These are phyloP conservation scores for Pteromalus puparum DNA, from an alignment of 1,140 invertebrate species.

Conservation along the genomic window DNA sequence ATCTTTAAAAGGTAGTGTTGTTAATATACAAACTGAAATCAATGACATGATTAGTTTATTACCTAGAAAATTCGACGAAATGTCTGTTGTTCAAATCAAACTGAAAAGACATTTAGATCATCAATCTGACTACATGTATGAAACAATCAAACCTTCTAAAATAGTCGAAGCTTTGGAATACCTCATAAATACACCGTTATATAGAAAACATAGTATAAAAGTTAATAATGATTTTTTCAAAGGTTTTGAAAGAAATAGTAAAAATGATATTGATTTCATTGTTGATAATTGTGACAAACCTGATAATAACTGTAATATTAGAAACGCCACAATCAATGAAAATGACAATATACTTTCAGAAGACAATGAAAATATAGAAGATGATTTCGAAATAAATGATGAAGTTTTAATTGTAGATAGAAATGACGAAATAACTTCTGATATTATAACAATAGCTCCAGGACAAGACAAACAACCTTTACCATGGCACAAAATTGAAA, in stretches of 20 bases:
- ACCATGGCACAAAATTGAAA: no score
- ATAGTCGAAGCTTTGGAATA: no score
- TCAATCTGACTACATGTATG: not conserved
- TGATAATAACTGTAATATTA: not conserved
- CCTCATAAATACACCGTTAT: not conserved
- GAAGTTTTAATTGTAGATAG: no score
- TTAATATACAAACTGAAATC: not conserved
- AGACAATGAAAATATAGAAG: no score
- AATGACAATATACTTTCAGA: no score
- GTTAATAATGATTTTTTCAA: not conserved
- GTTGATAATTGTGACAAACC: not conserved
- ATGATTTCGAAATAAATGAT: no score
- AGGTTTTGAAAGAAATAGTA: not conserved
- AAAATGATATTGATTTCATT: not conserved
- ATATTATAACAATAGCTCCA: no score
- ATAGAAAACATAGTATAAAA: slow-evolving; percentile 8
- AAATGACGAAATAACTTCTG: no score
- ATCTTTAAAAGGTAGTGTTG: not conserved
- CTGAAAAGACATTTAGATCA: no score
- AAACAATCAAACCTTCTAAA: not conserved
- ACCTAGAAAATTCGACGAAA: no score
- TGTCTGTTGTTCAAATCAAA: not conserved
- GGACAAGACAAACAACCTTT: no score
- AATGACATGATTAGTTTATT: no score
- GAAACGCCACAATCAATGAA: not conserved